These are phyloP conservation scores for Drosophila buzzatii DNA, from an alignment of 2,888 invertebrate species.

Conservation along the genomic window DNA sequence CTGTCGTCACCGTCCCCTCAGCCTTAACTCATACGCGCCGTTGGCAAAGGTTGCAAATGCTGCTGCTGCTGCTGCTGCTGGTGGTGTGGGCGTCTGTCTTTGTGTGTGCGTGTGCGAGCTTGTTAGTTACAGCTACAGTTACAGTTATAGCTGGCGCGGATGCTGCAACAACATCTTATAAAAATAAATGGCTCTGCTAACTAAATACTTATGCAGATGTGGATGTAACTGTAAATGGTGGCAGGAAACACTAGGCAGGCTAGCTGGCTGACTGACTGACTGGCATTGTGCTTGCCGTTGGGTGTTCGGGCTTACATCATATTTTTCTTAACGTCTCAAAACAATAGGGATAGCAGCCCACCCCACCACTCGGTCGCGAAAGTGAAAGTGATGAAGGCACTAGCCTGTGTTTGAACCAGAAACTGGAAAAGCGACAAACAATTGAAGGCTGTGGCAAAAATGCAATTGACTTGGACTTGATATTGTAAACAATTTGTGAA, in stretches of 20 bases:
- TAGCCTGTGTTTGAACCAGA: slow-evolving; percentile 27
- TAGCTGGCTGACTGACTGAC: not conserved
- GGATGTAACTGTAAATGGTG: slow-evolving; percentile 5
- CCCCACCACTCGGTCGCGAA: slow-evolving; percentile 1
- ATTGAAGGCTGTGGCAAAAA: slow-evolving; percentile 52
- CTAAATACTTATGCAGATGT: slow-evolving; percentile 47
- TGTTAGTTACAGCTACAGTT: slow-evolving; percentile 69
- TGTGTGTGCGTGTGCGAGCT: slow-evolving; percentile 8
- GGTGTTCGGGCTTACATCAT: slow-evolving; percentile 72
- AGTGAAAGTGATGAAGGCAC: slow-evolving; percentile 40
- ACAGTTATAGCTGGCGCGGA: slow-evolving; percentile 49
- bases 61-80: slow-evolving; percentile 5
- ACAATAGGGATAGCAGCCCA: slow-evolving; percentile 54
- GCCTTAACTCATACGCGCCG: slow-evolving; percentile 57
- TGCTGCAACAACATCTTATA: slow-evolving; percentile 71
- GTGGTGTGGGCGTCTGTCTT: slow-evolving; percentile 10
- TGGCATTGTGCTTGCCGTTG: slow-evolving; percentile 26
- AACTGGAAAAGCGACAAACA: slow-evolving; percentile 45
- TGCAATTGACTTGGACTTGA: slow-evolving; percentile 60
- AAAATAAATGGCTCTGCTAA: slow-evolving; percentile 70
- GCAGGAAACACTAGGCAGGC: slow-evolving; percentile 4
- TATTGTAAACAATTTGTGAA: slow-evolving; percentile 51
- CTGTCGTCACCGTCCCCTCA: slow-evolving; percentile 12
- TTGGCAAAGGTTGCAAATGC: slow-evolving; percentile 67
- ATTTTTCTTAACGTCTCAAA: slow-evolving; percentile 68